A percentile compares a stretch with the other conserved stretches of the same genome.
phyloP scores from a whole-genome alignment of 2,888 invertebrate genomes.

The Harpagoxenus sublaevis region DNA sequence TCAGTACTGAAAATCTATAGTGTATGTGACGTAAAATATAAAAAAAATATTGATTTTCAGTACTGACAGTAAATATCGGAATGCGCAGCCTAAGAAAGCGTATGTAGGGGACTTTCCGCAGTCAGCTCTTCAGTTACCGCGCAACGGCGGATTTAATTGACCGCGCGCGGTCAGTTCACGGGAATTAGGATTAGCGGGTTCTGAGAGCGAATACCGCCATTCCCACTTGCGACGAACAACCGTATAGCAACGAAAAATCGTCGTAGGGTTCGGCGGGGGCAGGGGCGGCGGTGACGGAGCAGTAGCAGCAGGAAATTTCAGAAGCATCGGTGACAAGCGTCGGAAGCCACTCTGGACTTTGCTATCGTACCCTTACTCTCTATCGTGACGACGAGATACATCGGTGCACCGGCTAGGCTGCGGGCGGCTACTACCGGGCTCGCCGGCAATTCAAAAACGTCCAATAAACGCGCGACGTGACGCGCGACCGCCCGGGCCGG shows the following conservation, averaged over 20 bases:
- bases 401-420: background rate
- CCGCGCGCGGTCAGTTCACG: background rate
- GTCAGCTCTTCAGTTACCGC: background rate
- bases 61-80: too few relatives aligned
- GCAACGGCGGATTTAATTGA: slow-evolving; percentile 1
- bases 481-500: background rate
- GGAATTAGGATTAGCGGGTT: background rate
- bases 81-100: background rate
- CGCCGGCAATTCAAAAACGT: slow-evolving; percentile 43
- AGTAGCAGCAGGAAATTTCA: slow-evolving; percentile 21
- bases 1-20: too few relatives aligned
- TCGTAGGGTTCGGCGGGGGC: background rate
- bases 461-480: slow-evolving; percentile 37
- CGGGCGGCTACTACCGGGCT: background rate
- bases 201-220: too few relatives aligned
- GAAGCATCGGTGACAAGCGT: slow-evolving; percentile 38
- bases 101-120: background rate
- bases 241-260: slow-evolving; percentile 6
- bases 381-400: slow-evolving; percentile 22
- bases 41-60: too few relatives aligned
- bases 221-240: background rate
- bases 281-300: background rate
- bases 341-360: slow-evolving; percentile 36
- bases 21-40: too few relatives aligned
- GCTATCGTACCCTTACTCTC: slow-evolving; percentile 38